Conservation (phyloP, 2,888 invertebrate species). For the Adineta ricciae region DNA sequence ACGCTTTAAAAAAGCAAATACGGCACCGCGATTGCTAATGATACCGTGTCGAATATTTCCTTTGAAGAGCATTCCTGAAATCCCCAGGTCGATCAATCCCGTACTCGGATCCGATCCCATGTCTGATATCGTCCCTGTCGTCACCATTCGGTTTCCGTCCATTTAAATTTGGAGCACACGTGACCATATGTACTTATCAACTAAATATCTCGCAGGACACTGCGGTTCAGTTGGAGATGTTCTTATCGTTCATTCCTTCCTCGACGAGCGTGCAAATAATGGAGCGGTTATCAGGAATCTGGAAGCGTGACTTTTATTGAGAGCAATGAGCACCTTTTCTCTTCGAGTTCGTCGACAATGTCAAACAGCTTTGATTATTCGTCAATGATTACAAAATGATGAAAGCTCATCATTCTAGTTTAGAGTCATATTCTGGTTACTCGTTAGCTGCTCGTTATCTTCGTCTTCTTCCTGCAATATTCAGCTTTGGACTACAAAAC, state of each 20-base stretch:
- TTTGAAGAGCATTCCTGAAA: too few species aligned
- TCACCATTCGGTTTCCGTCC: neutral
- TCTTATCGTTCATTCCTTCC: neutral
- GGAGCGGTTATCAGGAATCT: neutral
- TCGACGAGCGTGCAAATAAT: neutral
- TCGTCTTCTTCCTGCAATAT: neutral
- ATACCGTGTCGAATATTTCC: too few species aligned
- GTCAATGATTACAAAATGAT: neutral
- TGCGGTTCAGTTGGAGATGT: neutral
- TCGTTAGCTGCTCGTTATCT: neutral
- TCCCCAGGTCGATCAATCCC: too few species aligned
- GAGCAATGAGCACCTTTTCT: neutral
- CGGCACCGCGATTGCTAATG: too few species aligned
- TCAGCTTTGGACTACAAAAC: neutral
- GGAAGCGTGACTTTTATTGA: neutral
- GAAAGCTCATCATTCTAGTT: neutral
- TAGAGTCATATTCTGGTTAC: neutral
- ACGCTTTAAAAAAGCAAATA: too few species aligned
- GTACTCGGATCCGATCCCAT: too few species aligned
- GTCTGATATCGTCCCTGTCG: too few species aligned
- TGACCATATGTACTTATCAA: neutral
- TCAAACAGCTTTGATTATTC: neutral
- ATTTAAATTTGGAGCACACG: neutral
- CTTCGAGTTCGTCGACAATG: neutral
- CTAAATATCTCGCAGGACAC: neutral